Base-by-base conservation (phyloP, 1,140 invertebrate species). In the Zaprionus kolodkinae region DNA sequence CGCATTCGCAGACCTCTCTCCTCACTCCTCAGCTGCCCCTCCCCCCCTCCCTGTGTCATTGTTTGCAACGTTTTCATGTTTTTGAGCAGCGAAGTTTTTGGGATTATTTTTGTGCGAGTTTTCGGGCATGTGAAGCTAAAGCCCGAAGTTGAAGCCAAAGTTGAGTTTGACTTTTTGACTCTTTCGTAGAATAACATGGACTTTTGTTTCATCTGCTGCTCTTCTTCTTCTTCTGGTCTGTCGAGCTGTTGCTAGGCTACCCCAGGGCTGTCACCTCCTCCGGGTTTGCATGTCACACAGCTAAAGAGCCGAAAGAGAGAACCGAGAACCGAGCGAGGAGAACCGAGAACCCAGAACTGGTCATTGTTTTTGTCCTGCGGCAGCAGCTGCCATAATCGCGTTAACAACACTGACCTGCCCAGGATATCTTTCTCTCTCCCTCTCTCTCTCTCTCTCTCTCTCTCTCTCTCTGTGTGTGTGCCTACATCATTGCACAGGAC, bases 81-180 rank as follows among this genome's bases (percentile, higher is more conserved):
- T 87, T 88, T 84, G 85, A 88, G 85, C 85, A 55, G 60, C 72
- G 69, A 88, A 88, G 77, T 88, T 88, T 87, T 89, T 88, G 84
- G 84, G 84, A 89, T 88, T 88, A 88, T 88, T 88, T 88, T 73
- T 89, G 84, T 84, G 85, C 70, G 84, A 80, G 69, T 86, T 87
- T 88, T 88, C 66, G 83, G 84, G 77, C 83, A 86, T 87, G 82
- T 87, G 83, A 85, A 73, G 71, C 54, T 43, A 43, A 75, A 55
- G 33, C 33, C 55, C 40, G 40, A 67, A 59, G 66, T 69, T 70
- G 67, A 54, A 68, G 71, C 36, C 62, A 66, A 74, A 70, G 72
- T 74, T 70, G 72, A 87, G 79, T 69, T 84, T 89, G 84, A 89
- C 84, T 88, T 81, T 88, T 81, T 88, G 85, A 88, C 84, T 88